Evolutionary conservation across 2,113 vertebrate genomes (phyloP).

Genomic region (Dromas ardeola): DNA sequence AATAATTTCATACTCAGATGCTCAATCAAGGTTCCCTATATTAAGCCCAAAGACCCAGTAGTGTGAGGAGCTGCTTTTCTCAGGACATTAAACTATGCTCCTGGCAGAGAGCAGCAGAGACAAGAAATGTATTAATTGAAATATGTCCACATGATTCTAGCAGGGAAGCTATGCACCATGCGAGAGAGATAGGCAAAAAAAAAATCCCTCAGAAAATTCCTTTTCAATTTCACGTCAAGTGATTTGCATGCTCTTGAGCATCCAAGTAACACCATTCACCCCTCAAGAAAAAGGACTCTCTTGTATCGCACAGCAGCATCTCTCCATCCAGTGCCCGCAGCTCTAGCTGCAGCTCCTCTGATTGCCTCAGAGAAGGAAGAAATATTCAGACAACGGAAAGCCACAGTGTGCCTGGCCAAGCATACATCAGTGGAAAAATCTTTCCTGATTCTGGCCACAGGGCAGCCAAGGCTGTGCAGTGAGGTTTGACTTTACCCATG

Average conservation of each 20-base stretch:
- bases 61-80: background rate
- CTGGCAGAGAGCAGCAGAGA: background rate
- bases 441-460: background rate
- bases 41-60: background rate
- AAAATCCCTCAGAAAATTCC: background rate
- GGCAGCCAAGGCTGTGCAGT: background rate
- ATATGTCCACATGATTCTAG: background rate
- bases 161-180: background rate
- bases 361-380: background rate
- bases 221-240: background rate
- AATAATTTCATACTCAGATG: background rate
- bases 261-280: background rate
- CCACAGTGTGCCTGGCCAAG: background rate
- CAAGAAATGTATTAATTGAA: background rate
- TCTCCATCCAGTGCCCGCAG: background rate
- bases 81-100: background rate
- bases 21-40: background rate
- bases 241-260: background rate
- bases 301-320: background rate
- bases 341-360: background rate
- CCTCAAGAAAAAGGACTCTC: background rate
- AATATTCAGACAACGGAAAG: background rate
- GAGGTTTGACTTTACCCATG: background rate
- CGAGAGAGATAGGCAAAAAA: background rate
- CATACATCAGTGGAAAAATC: background rate